A percentile compares a stretch with the other conserved stretches of the same genome.
Conservation (phyloP, 2,888 invertebrate species). For the Lymantria dispar region DNA sequence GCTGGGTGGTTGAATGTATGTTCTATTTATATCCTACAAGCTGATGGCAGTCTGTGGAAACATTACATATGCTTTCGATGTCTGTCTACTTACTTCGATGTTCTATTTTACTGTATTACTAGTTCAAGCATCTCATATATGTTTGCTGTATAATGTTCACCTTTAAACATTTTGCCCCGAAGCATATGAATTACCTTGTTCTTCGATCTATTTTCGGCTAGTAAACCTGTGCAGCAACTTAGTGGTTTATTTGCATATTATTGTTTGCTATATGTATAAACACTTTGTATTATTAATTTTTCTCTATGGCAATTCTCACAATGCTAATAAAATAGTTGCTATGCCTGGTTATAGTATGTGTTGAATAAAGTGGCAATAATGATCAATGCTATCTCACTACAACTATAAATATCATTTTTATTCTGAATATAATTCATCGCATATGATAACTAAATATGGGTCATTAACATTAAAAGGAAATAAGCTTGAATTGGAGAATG, state of each 20-base stretch:
- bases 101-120: conserved; percentile 12
- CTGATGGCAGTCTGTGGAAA: conserved; percentile 47
- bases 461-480: too few species aligned
- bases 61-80: conserved; percentile 33
- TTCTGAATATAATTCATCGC: too few species aligned
- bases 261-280: background rate
- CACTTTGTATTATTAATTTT: too few species aligned
- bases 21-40: conserved; percentile 70
- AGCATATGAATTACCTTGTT: conserved; percentile 6
- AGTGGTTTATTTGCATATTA: conserved; percentile 1
- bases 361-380: background rate
- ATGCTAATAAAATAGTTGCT: too few species aligned
- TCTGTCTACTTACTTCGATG: conserved; percentile 21
- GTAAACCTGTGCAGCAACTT: conserved; percentile 7
- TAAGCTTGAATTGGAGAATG: too few species aligned
- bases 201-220: conserved; percentile 23
- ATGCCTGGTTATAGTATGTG: too few species aligned
- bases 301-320: too few species aligned
- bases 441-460: too few species aligned
- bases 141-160: conserved; percentile 10
- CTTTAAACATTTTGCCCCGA: conserved; percentile 8
- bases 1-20: conserved; percentile 57
- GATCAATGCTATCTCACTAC: too few species aligned
- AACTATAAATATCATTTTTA: too few species aligned
- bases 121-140: conserved; percentile 8